Percentiles rank a stretch among this genome's conserved stretches.
These are phyloP conservation scores for Acleris cristana DNA, from an alignment of 2,888 invertebrate species.

Conservation along the genomic window DNA sequence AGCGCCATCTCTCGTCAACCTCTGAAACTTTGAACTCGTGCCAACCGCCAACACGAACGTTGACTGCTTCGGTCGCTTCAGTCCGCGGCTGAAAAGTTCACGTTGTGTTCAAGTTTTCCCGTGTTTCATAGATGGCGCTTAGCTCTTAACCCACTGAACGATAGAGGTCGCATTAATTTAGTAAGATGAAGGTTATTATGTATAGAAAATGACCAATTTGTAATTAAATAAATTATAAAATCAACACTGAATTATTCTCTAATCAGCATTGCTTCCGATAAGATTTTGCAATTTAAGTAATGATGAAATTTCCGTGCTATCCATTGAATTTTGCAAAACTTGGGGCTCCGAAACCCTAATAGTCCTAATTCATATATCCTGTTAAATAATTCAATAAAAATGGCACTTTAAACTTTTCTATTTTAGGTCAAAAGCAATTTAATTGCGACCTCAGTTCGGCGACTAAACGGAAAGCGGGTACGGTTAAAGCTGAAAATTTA, in stretches of 20 bases:
- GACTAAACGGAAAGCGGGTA: not conserved
- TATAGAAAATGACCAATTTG: too few species aligned
- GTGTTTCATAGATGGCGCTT: slow-evolving; percentile 29
- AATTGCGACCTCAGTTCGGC: not conserved
- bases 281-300: too few species aligned
- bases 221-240: too few species aligned
- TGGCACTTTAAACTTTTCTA: not conserved
- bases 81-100: slow-evolving; percentile 21
- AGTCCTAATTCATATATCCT: too few species aligned
- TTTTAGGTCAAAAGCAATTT: slow-evolving; percentile 10
- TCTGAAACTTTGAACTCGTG: slow-evolving; percentile 12
- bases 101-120: not conserved
- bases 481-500: slow-evolving; percentile 16
- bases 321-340: too few species aligned
- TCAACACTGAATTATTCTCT: too few species aligned
- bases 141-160: not conserved
- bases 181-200: too few species aligned
- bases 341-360: too few species aligned
- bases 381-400: not conserved
- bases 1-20: slow-evolving; percentile 31
- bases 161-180: slow-evolving; percentile 14
- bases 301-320: too few species aligned
- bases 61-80: slow-evolving; percentile 4
- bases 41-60: slow-evolving; percentile 23
- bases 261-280: too few species aligned